Evolutionary conservation across 1,140 invertebrate species (phyloP).

Genomic region (Penaeus chinensis): DNA sequence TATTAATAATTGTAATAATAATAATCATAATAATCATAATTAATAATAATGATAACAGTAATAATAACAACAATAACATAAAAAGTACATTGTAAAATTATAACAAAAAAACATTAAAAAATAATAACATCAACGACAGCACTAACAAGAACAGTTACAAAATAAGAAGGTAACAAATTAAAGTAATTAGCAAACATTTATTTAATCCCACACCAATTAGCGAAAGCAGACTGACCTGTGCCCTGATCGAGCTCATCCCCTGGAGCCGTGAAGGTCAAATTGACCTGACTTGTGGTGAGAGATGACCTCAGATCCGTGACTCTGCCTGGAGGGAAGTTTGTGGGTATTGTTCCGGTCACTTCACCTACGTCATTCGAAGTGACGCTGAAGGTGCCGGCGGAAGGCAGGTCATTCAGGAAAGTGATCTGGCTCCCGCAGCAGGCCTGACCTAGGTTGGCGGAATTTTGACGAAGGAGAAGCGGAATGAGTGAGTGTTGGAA

Average conservation of each 20-base stretch:
- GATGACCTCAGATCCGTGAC: conserved; percentile 24
- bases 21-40: too few relatives aligned
- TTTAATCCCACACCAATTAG: too few relatives aligned
- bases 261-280: conserved; percentile 20
- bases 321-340: background rate
- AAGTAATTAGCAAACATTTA: background rate
- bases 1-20: too few relatives aligned
- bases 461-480: too few relatives aligned
- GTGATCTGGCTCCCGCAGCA: conserved; percentile 35
- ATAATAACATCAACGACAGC: too few relatives aligned
- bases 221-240: conserved; percentile 1
- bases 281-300: background rate
- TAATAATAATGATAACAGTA: too few relatives aligned
- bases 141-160: too few relatives aligned
- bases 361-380: background rate
- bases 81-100: too few relatives aligned
- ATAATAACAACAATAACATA: too few relatives aligned
- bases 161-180: too few relatives aligned
- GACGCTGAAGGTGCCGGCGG: background rate
- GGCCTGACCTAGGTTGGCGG: background rate
- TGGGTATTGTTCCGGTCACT: background rate
- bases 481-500: too few relatives aligned
- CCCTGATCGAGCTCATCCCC: conserved; percentile 34
- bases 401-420: background rate
- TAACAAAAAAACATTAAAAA: too few relatives aligned